Evolutionary conservation across 30 jellyfish, hydroid and myxozoan species (phyloP), one percentile per base, ranked within the genome.

Genomic region (Aurelia coerulea): DNA sequence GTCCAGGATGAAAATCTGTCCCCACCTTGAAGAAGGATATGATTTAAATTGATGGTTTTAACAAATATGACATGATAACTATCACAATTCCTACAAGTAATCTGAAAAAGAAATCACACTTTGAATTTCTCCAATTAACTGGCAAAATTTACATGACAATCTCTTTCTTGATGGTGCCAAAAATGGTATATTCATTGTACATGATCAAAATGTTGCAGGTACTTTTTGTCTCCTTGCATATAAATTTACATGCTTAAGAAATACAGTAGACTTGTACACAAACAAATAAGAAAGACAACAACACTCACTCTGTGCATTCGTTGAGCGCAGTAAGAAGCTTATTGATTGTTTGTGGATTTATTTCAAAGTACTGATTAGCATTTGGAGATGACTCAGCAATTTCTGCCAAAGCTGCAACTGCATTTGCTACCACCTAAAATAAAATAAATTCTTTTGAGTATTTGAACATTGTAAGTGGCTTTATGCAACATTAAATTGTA

Each of bases 371-470:
- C 74, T 94, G 97, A 56, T 67, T 71, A 15, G 99, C 97, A 65
- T 63, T 79, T 23, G 90, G 95, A 41, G 97, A 85, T 33, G 99
- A 73, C 29, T 94, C 97, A 4, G 99, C 96, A 66, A 94, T 90
- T 80, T 94, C 99, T 18, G 99, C 87, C 64, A 94, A 69, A 7
- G 99, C 91, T 23, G 98, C 98, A 16, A 93, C 98, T n/a, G 98
- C 98, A 83, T 93, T 93, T 46, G 98, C 98, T 35, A 93, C 98
- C 83, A 93, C 98, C 98, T 93, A 13, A 11, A 13, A 17, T 12
- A 49, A 66, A 10, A 41, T 32, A 9, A 23, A n/a, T 23, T 68
- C 18, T 4, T 8, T 68, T 4, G 59, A 68, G 52, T 41, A 0
- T 16, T 16, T 32, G 63, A 14, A 68, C 29, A n/a, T 12, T 41